A percentile compares a stretch with the other conserved stretches of the same genome.
phyloP scores from a whole-genome alignment of 2,888 invertebrate species.

The Hanleya hanleyi region DNA sequence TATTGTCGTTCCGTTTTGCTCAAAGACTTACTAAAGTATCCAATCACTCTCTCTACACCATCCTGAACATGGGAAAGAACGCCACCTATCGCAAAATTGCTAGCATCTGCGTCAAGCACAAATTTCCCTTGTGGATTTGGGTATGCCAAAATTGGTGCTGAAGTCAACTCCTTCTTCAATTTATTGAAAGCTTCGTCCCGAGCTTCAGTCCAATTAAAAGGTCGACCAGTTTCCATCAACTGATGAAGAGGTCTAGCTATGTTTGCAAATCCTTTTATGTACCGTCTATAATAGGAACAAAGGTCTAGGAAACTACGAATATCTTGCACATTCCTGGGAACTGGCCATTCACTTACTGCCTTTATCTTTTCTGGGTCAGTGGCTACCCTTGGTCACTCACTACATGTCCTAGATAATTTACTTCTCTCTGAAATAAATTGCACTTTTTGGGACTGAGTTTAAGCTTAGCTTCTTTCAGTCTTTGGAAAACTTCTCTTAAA shows the following conservation, averaged over 20 bases:
- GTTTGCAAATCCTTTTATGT: conserved; percentile 24
- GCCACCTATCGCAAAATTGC: conserved; percentile 19
- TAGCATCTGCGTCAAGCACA: conserved; percentile 33
- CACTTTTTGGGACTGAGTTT: conserved; percentile 7
- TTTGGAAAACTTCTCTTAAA: background rate
- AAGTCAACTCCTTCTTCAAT: conserved; percentile 1
- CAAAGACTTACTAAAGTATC: conserved; percentile 31
- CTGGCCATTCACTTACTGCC: conserved; percentile 19
- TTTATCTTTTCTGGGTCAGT: conserved; percentile 23
- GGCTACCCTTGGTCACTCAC: conserved; percentile 19
- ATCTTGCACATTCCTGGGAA: conserved; percentile 18
- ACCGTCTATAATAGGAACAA: conserved; percentile 28
- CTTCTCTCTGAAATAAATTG: background rate
- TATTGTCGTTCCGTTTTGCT: conserved; percentile 29
- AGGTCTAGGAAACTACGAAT: conserved; percentile 26
- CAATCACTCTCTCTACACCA: conserved; percentile 22
- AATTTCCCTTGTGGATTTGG: conserved; percentile 18
- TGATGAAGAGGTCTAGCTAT: conserved; percentile 26
- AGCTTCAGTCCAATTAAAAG: conserved; percentile 19
- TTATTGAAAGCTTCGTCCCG: conserved; percentile 18
- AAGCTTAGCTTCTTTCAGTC: background rate
- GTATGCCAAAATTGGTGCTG: no score
- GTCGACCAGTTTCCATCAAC: conserved; percentile 18
- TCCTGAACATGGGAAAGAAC: conserved; percentile 32
- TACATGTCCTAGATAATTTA: conserved; percentile 25